A percentile compares a stretch with the other conserved stretches of the same genome.
Evolutionary conservation across 1,140 invertebrate genomes (phyloP).

Genomic region (Gonioctena quinquepunctata): DNA sequence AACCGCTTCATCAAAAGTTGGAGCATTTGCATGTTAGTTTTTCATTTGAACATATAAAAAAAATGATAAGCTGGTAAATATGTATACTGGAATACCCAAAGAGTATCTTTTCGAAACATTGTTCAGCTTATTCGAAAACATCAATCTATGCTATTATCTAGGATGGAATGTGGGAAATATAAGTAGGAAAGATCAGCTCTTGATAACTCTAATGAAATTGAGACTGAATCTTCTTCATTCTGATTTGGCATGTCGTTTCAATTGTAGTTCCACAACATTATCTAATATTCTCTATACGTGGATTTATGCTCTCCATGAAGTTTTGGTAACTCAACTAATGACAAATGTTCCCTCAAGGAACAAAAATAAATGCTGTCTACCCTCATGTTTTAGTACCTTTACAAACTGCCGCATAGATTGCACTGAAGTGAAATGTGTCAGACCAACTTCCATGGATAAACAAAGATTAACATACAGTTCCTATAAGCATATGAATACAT

Average conservation of each 20-base stretch:
- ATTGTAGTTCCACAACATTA: not conserved
- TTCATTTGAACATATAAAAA: too few relatives aligned
- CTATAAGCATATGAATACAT: constrained; percentile 21
- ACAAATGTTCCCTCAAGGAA: not conserved
- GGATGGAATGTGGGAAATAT: constrained; percentile 10
- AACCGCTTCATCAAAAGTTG: too few relatives aligned
- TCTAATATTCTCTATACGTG: not conserved
- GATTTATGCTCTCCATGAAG: not conserved
- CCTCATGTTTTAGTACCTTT: not conserved
- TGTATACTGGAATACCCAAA: not conserved
- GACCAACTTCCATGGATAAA: constrained; percentile 11
- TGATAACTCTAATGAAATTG: constrained; percentile 20
- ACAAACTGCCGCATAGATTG: constrained; percentile 21
- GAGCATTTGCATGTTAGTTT: too few relatives aligned
- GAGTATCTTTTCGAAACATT: not conserved
- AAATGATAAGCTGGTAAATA: too few relatives aligned
- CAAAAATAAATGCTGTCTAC: not conserved
- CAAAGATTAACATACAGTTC: constrained; percentile 26
- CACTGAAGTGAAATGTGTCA: constrained; percentile 21
- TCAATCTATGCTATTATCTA: not conserved
- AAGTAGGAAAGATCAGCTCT: not conserved
- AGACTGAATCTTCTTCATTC: not conserved
- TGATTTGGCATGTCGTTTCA: not conserved
- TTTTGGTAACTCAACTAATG: not conserved
- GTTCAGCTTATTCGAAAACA: not conserved